phyloP scores from a whole-genome alignment of 2,888 invertebrate genomes.

The Ernsta delagoae region DNA sequence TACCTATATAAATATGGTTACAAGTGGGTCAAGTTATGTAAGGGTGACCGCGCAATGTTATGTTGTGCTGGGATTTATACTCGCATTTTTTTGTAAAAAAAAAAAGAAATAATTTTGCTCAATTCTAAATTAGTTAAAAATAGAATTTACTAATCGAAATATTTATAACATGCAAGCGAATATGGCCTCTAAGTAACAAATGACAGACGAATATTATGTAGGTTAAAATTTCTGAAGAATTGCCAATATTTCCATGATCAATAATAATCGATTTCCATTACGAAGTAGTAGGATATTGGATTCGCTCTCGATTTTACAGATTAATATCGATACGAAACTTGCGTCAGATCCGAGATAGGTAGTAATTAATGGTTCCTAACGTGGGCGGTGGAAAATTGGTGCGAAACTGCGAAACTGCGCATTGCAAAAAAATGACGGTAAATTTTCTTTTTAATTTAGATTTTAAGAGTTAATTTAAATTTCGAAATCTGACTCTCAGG shows the following conservation, averaged over 20 bases:
- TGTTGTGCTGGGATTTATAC: too few relatives aligned
- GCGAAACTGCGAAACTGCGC: too few relatives aligned
- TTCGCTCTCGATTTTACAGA: conserved; percentile 43
- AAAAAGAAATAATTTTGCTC: too few relatives aligned
- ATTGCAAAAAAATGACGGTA: too few relatives aligned
- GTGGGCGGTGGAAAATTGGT: background rate
- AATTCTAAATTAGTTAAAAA: background rate
- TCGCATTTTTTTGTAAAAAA: too few relatives aligned
- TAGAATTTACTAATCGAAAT: background rate
- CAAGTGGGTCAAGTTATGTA: too few relatives aligned
- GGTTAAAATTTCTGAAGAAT: conserved; percentile 6
- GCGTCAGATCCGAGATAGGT: background rate
- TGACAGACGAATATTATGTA: conserved; percentile 2
- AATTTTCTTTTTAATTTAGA: too few relatives aligned
- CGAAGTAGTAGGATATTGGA: conserved; percentile 43
- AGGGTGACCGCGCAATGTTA: too few relatives aligned
- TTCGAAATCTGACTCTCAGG: too few relatives aligned
- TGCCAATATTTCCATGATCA: conserved; percentile 21
- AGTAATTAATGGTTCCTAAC: conserved; percentile 5
- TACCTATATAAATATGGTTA: too few relatives aligned
- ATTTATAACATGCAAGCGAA: conserved; percentile 3
- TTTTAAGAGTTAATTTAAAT: too few relatives aligned
- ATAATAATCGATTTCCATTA: conserved; percentile 43
- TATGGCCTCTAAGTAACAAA: conserved; percentile 1
- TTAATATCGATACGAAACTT: conserved; percentile 38